Base-by-base conservation (phyloP, 2,888 invertebrate genomes). In the Pachymerium ferrugineum region DNA sequence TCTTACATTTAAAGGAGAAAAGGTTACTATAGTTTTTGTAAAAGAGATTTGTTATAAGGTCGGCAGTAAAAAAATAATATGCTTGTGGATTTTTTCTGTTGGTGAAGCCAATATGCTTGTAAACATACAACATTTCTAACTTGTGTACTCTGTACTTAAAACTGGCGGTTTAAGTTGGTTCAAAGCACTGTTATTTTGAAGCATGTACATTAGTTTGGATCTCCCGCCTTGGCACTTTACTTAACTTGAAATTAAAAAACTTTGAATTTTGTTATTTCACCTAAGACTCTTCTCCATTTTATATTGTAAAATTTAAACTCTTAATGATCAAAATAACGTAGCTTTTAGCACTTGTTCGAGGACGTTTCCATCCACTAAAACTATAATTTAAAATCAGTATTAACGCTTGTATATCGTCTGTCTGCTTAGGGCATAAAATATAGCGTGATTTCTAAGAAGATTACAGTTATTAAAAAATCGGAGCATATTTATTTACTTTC, bases 151-250 rank as follows among this genome's bases (percentile, higher is more conserved):
- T 25, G 25, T 25, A 62, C 25, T 25, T 25, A 62, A 28, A 62
- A 62, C 62, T 25, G 28, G 28, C 62, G 62, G 25, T 62, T 62
- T 62, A 62, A 62, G 28, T 62, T 62, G 62, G 62, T 62, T 62
- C 62, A 28, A 62, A 62, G 62, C 62, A 62, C 62, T 62, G 62
- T 62, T 62, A 62, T 62, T n/a, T 62, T 62, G 28, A 62, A 62
- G 62, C 62, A 62, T 62, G 62, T 62, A 62, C 62, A 62, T 62
- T 62, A 28, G 62, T 62, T 25, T 62, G 62, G 62, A 62, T 62
- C 62, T 62, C 62, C 62, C 62, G 62, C 62, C 62, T 62, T 62
- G 62, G 62, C 62, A 62, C 62, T 62, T 28, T n/a, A 28, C 25
- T 28, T 62, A 28, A 62, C 25, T 28, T 62, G 62, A 62, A 62